Conservation (phyloP, 1,140 invertebrate species). For the Globodera rostochiensis region DNA sequence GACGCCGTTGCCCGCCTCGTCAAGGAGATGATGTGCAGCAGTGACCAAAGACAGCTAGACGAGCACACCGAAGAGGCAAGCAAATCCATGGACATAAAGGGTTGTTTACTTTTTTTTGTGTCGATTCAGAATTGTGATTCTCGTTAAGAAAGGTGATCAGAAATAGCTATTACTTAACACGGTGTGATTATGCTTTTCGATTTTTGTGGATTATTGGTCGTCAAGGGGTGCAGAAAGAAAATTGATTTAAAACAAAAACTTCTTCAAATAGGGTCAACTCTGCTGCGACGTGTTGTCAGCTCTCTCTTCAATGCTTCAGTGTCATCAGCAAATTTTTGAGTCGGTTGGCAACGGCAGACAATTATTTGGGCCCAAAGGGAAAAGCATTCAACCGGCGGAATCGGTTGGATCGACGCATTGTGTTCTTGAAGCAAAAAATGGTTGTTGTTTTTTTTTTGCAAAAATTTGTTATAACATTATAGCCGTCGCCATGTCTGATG, state of each 20-base stretch:
- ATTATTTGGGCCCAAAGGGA: background rate
- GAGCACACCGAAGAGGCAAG: background rate
- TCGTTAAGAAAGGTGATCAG: too few relatives aligned
- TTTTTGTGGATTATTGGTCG: too few relatives aligned
- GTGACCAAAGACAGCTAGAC: background rate
- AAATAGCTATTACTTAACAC: too few relatives aligned
- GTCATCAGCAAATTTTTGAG: background rate
- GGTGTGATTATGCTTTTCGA: too few relatives aligned
- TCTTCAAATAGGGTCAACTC: background rate
- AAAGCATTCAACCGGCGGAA: background rate
- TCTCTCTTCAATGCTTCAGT: constrained; percentile 22
- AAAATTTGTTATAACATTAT: too few relatives aligned
- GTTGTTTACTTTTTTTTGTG: background rate
- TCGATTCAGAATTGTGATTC: background rate
- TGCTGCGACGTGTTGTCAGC: constrained; percentile 31
- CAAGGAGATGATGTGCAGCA: background rate
- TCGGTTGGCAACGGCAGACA: constrained; percentile 6
- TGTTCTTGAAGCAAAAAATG: background rate
- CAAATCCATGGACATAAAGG: too few relatives aligned
- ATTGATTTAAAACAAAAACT: too few relatives aligned
- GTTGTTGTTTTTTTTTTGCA: too few relatives aligned
- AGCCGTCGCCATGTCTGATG: background rate
- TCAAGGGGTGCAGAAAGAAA: too few relatives aligned
- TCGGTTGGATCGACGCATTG: background rate
- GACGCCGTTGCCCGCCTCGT: background rate